Evolutionary conservation across 2,888 invertebrate species (phyloP).

Genomic region (Agriopis marginaria): DNA sequence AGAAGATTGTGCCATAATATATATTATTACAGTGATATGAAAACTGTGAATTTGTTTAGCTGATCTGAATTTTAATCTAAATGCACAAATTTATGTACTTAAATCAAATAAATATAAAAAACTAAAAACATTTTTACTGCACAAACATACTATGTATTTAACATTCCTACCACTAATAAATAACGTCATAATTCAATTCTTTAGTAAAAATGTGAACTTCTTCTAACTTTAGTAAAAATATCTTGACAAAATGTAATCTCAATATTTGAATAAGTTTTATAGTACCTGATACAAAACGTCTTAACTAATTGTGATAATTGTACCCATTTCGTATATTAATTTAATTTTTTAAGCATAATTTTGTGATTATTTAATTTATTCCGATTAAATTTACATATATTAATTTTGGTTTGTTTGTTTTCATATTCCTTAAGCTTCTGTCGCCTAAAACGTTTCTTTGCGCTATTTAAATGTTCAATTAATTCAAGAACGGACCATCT

Average conservation of each 20-base stretch:
- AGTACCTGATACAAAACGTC: constrained; percentile 53
- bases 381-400: constrained; percentile 47
- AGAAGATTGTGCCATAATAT: constrained; percentile 14
- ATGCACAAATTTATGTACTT: no score
- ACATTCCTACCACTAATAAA: no score
- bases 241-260: constrained; percentile 22
- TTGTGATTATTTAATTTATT: constrained; percentile 40
- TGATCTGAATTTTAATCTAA: no score
- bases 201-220: neutral
- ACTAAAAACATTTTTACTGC: no score
- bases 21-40: neutral
- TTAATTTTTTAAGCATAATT: constrained; percentile 54
- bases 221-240: neutral
- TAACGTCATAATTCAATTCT: no score
- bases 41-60: neutral
- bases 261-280: constrained; percentile 3
- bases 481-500: no score
- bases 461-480: no score
- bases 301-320: constrained; percentile 60
- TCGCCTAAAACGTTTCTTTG: neutral
- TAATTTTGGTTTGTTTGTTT: constrained; percentile 46
- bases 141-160: no score
- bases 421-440: neutral
- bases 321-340: constrained; percentile 47
- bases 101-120: no score